Conservation (phyloP, 2,113 vertebrate genomes). For the Gambusia affinis region DNA sequence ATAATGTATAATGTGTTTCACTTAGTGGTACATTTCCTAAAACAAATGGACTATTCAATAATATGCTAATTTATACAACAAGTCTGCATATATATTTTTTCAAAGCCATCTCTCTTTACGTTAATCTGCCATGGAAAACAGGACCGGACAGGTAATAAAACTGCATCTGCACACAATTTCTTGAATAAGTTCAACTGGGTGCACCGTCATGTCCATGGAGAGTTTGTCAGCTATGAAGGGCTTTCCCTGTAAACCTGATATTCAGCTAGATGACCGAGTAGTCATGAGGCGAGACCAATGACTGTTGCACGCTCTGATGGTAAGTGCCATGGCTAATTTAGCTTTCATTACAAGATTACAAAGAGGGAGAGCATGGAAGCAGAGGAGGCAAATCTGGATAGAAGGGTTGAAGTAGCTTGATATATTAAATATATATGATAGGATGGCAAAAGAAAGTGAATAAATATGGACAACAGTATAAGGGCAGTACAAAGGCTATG, state of each 20-base stretch:
- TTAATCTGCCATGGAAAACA: background rate
- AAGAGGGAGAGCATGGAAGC: slow-evolving; percentile 25
- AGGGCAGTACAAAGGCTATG: background rate
- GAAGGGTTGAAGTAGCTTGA: slow-evolving; percentile 24
- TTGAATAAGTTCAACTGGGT: slow-evolving; percentile 24
- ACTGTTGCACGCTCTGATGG: slow-evolving; percentile 48
- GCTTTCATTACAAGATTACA: slow-evolving; percentile 55
- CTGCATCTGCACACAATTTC: slow-evolving; percentile 25
- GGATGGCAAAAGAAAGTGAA: background rate
- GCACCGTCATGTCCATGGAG: slow-evolving; percentile 16
- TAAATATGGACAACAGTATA: background rate
- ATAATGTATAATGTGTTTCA: no score
- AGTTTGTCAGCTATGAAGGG: slow-evolving; percentile 38
- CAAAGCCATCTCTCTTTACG: background rate
- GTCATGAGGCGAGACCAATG: slow-evolving; percentile 64
- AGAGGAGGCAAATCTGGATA: slow-evolving; percentile 3
- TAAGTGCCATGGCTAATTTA: slow-evolving; percentile 64
- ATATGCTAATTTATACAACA: no score
- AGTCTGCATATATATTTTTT: background rate
- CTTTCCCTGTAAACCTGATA: slow-evolving; percentile 38
- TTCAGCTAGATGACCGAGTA: slow-evolving; percentile 65
- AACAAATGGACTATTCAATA: no score
- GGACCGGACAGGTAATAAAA: slow-evolving; percentile 7
- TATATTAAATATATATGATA: background rate
- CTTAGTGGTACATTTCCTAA: no score